Evolutionary conservation across 1,140 invertebrate genomes (phyloP).

Genomic region (Mesaphorura yosii): DNA sequence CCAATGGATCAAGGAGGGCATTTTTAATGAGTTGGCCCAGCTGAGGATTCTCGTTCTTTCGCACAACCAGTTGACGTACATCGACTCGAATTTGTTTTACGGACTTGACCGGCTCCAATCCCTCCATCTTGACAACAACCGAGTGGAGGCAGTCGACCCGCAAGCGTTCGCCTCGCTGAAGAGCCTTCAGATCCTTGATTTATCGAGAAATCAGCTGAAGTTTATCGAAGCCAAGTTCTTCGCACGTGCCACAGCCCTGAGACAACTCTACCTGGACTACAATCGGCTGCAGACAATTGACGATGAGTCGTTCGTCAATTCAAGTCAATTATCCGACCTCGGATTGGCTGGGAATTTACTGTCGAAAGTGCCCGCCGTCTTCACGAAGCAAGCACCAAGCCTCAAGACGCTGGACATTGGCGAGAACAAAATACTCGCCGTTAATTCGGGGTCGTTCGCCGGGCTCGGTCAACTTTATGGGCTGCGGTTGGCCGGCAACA

Average conservation of each 20-base stretch:
- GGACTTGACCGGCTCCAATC: conserved; percentile 77
- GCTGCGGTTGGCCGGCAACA: conserved; percentile 71
- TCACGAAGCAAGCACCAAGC: conserved; percentile 38
- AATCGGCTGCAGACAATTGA: conserved; percentile 71
- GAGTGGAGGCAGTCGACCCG: conserved; percentile 70
- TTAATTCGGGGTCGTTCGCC: conserved; percentile 67
- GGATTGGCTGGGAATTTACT: conserved; percentile 74
- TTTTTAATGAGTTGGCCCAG: conserved; percentile 68
- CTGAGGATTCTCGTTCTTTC: conserved; percentile 74
- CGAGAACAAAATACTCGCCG: conserved; percentile 67
- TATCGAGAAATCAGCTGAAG: conserved; percentile 71
- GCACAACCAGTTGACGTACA: conserved; percentile 64
- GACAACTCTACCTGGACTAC: conserved; percentile 68
- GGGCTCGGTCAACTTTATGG: conserved; percentile 70
- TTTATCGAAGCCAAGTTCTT: conserved; percentile 67
- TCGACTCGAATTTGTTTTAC: conserved; percentile 73
- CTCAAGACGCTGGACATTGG: conserved; percentile 34
- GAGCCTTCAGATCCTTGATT: conserved; percentile 71
- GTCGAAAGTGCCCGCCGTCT: conserved; percentile 61
- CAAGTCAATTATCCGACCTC: conserved; percentile 44
- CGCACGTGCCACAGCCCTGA: conserved; percentile 70
- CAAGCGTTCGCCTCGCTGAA: conserved; percentile 74
- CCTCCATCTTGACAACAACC: conserved; percentile 73
- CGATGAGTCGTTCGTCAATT: conserved; percentile 72
- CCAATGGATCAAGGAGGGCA: conserved; percentile 65